These are phyloP conservation scores for Watsonalla binaria DNA, from an alignment of 2,888 invertebrate species.

Conservation along the genomic window DNA sequence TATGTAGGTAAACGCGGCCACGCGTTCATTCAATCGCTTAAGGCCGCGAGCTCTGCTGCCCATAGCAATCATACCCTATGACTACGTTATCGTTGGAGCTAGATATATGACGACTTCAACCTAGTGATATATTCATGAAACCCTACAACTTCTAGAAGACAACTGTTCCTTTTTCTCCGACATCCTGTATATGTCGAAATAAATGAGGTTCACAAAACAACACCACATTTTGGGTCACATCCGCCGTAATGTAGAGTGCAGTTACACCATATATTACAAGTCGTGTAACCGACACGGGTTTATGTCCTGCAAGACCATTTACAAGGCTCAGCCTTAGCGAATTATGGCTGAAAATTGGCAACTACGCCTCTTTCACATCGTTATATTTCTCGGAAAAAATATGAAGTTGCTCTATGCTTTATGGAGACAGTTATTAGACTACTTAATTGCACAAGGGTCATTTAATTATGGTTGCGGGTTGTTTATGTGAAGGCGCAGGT, in stretches of 20 bases:
- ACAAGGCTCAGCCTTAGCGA: constrained; percentile 5
- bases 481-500: too few species aligned
- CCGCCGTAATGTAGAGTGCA: not conserved
- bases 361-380: not conserved
- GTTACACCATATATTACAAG: not conserved
- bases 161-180: too few species aligned
- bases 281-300: not conserved
- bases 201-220: not conserved
- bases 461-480: too few species aligned
- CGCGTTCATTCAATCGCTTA: too few species aligned
- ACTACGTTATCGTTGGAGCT: too few species aligned
- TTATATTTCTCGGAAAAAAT: constrained; percentile 4
- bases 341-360: not conserved
- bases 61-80: too few species aligned
- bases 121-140: too few species aligned
- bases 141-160: too few species aligned
- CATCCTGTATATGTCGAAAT: not conserved
- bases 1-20: too few species aligned
- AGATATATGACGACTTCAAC: too few species aligned
- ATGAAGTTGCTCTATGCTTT: not conserved
- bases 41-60: too few species aligned
- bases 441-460: not conserved
- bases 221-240: not conserved
- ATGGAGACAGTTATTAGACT: not conserved
- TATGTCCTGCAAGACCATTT: not conserved